These are phyloP conservation scores for Caenorhabditis angaria DNA, from an alignment of 2,888 invertebrate species.

Conservation along the genomic window DNA sequence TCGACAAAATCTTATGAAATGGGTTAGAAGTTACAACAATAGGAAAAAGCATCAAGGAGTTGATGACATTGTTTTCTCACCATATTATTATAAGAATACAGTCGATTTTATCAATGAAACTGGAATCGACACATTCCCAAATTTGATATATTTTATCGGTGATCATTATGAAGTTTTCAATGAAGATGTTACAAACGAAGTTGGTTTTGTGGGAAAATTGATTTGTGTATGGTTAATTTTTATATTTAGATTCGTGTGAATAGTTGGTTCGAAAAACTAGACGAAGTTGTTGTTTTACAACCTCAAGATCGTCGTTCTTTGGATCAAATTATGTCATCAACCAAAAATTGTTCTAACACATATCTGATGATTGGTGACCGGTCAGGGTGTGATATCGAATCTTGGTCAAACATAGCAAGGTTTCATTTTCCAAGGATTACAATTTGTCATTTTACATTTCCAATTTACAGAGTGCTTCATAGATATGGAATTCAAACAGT, in stretches of 20 bases:
- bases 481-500: slow-evolving; percentile 26
- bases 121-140: slow-evolving; percentile 26
- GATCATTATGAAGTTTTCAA: slow-evolving; percentile 26
- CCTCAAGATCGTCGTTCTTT: slow-evolving; percentile 25
- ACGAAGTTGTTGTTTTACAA: slow-evolving; percentile 23
- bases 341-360: slow-evolving; percentile 41
- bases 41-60: slow-evolving; percentile 29
- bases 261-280: slow-evolving; percentile 39
- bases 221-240: not conserved
- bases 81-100: not conserved
- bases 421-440: not conserved
- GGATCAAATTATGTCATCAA: slow-evolving; percentile 28
- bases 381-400: slow-evolving; percentile 34
- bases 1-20: slow-evolving; percentile 30
- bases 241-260: slow-evolving; percentile 30
- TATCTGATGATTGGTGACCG: slow-evolving; percentile 36
- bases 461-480: slow-evolving; percentile 28
- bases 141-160: slow-evolving; percentile 46
- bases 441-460: not conserved
- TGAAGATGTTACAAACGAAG: slow-evolving; percentile 37
- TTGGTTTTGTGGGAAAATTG: too few species aligned
- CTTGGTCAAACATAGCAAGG: slow-evolving; percentile 48
- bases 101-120: slow-evolving; percentile 23
- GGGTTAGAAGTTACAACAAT: slow-evolving; percentile 44
- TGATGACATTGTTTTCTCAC: slow-evolving; percentile 11